Base-by-base conservation (phyloP, 2,888 invertebrate species). In the Furcula furcula region DNA sequence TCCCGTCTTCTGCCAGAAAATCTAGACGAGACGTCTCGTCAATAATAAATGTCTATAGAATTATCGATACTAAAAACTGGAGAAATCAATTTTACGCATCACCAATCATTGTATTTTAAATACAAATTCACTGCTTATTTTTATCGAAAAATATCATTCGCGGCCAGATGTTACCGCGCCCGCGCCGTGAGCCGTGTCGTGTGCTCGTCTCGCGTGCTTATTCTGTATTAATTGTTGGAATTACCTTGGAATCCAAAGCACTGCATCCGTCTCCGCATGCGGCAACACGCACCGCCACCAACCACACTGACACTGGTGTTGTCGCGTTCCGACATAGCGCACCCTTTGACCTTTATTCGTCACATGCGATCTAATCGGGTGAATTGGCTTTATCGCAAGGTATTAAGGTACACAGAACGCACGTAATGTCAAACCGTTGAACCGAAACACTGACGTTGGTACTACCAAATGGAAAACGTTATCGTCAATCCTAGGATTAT, bases 241-340 rank as follows among this genome's bases (percentile, higher is more conserved):
- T 76, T 81, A 88, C 87, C 87, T 65, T 81, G 71, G 63, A 86
- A 78, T 69, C 86, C 86, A 51, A 88, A 88, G 63, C 88, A 88
- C 76, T 84, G 86, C 83, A 88, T 87, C 55, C 76, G 85, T 26
- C 85, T 62, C 48, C 87, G 86, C 76, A 81, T 76, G 63, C 85
- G 85, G 56, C 87, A 87, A 57, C 87, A 88, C 22, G 79, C 73
- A 54, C 81, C 76, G 40, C 48, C 65, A 41, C 68, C 70, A 40
- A 63, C 70, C 52, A 77, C 75, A 55, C 74, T 78, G 42, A 77
- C 62, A 76, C 83, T 85, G 58, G 53, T 59, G 58, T 63, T 76
- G 70, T 87, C 87, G 55, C 77, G 71, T 54, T 83, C 85, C 55
- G 83, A 79, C 87, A 86, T 85, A 55, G 65, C 68, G 60, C 49